Evolutionary conservation across 30 jellyfish, hydroid and myxozoan species (phyloP).

Genomic region (Nemopilema nomurai): DNA sequence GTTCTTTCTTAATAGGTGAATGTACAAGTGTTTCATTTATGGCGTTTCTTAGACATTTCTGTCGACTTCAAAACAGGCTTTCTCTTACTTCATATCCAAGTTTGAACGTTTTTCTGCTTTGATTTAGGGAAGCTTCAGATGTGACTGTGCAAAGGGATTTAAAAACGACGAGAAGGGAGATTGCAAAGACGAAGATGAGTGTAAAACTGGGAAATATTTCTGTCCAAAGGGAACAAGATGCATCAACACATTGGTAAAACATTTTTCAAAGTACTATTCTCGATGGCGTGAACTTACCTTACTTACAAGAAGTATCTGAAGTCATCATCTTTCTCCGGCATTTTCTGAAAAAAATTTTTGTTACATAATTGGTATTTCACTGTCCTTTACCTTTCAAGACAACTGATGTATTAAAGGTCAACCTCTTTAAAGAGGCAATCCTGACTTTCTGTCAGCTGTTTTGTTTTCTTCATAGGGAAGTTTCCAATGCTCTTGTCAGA

Average conservation of each 20-base stretch:
- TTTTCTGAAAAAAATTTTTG: too few species aligned
- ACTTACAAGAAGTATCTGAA: too few species aligned
- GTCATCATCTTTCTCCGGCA: too few species aligned
- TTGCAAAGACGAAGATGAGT: slow-evolving; percentile 54
- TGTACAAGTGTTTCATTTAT: background rate
- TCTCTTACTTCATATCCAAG: background rate
- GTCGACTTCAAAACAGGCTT: background rate
- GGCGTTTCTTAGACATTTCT: background rate
- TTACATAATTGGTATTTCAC: too few species aligned
- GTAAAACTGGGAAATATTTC: slow-evolving; percentile 42
- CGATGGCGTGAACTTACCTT: too few species aligned
- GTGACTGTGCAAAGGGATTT: slow-evolving; percentile 59
- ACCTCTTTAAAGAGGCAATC: too few species aligned
- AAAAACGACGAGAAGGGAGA: slow-evolving; percentile 20
- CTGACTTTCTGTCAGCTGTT: background rate
- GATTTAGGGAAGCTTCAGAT: slow-evolving; percentile 54
- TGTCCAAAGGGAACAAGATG: slow-evolving; percentile 71
- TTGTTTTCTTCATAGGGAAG: slow-evolving; percentile 38
- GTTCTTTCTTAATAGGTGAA: background rate
- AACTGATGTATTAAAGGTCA: too few species aligned
- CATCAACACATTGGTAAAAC: slow-evolving; percentile 57
- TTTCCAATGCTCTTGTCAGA: slow-evolving; percentile 57
- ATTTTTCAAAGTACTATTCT: too few species aligned
- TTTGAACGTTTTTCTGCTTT: background rate
- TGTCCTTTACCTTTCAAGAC: too few species aligned